Evolutionary conservation across 92 coral and sea anemone species (phyloP), one percentile per base, ranked within the genome.

Genomic region (Galaxea fascicularis): DNA sequence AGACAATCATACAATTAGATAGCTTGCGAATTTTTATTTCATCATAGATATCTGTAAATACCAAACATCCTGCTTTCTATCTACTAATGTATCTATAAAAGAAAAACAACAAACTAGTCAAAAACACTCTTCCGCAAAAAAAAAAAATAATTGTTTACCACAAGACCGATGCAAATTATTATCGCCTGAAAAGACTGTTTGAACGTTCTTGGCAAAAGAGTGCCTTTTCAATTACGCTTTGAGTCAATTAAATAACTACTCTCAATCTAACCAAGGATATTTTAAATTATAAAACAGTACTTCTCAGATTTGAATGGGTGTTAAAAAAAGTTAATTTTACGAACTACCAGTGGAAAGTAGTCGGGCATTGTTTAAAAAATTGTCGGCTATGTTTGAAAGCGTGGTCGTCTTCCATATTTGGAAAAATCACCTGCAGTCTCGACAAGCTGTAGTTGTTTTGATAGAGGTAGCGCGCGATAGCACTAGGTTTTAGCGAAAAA

Each of bases 401-500:
- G 65, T 79, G 74, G 74, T 8, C 22, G 7, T 29, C 2, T 51
- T 79, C 84, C 75, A 64, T 79, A 79, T 79, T 79, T 79, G 84
- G 84, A 21, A 16, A 66, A 65, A 79, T 52, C 84, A 79, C 84
- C 84, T 79, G 84, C 84, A 15, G 65, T 14, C 35, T 51, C 12
- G 15, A 1, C 6, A 45, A 62, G 59, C 52, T 63, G 44, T 78
- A 44, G 51, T 79, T 47, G 39, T 31, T 66, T 79, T 51, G 35
- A 65, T n/a, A 28, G 31, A 65, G 46, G 28, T 17, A n/a, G 44
- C 74, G 49, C 21, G 10, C 45, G 51, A 45, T 46, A 56, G 49
- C 16, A 51, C 65, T 17, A 25, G 28, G 68, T 52, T 69, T 47
- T 28, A 4, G 16, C 12, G 51, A 30, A 79, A 79, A 79, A 28